phyloP scores from a whole-genome alignment of 2,113 vertebrate species.

The Beaufortia kweichowensis region DNA sequence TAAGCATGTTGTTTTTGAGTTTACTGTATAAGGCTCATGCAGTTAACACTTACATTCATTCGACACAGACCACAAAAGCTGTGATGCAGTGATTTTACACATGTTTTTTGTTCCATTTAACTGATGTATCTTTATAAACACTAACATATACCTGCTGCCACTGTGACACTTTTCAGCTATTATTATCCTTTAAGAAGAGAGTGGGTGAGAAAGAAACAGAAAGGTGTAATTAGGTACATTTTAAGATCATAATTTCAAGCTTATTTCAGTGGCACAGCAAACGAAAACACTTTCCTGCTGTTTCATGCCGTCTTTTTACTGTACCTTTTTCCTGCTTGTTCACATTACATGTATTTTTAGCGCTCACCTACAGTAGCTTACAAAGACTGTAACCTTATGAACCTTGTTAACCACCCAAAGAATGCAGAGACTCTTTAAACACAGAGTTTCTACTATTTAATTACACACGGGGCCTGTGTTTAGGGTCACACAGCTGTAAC shows the following conservation, averaged over 20 bases:
- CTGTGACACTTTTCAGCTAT: slow-evolving; percentile 17
- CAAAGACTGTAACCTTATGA: not conserved
- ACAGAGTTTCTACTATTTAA: not conserved
- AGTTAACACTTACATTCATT: not conserved
- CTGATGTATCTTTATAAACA: slow-evolving; percentile 33
- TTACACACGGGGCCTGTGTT: not conserved
- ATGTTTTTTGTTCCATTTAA: not conserved
- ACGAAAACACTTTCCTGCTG: slow-evolving; percentile 15
- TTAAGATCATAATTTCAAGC: slow-evolving; percentile 18
- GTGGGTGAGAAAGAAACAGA: slow-evolving; percentile 13
- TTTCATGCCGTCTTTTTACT: slow-evolving; percentile 21
- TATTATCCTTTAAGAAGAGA: slow-evolving; percentile 37
- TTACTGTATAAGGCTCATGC: not conserved
- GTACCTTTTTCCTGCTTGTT: not conserved
- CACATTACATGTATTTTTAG: not conserved
- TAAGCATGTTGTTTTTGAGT: slow-evolving; percentile 4
- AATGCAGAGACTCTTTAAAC: not conserved
- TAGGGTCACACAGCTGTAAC: not conserved
- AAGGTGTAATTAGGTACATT: slow-evolving; percentile 46
- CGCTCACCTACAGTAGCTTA: not conserved
- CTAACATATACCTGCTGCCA: slow-evolving; percentile 1
- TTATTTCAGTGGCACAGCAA: not conserved
- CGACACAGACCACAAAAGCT: not conserved
- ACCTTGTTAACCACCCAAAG: not conserved
- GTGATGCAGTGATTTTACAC: not conserved